Conservation (phyloP, 1,140 invertebrate species). For the Heterodera carotae region DNA sequence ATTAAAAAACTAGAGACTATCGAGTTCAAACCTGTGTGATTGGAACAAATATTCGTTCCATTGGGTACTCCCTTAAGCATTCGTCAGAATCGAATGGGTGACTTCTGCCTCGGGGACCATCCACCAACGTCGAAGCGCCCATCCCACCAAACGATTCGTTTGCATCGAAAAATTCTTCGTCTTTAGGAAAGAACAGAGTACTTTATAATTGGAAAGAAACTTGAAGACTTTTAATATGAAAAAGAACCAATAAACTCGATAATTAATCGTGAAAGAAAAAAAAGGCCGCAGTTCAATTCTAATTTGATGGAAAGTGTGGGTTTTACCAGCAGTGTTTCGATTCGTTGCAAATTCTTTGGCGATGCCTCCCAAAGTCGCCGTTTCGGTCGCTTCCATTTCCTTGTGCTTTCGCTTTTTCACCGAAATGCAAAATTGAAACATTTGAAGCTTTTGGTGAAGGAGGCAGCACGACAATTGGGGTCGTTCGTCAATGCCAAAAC, state of each 20-base stretch:
- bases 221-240: no score
- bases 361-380: background rate
- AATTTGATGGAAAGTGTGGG: no score
- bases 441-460: conserved; percentile 92
- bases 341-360: background rate
- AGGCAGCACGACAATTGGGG: conserved; percentile 80
- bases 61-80: conserved; percentile 55
- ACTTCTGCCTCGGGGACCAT: conserved; percentile 72
- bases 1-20: conserved; percentile 8
- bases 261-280: no score
- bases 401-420: conserved; percentile 70
- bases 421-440: conserved; percentile 92
- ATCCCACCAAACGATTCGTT: conserved; percentile 19
- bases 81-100: conserved; percentile 38
- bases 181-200: conserved; percentile 65
- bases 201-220: no score
- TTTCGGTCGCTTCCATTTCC: conserved; percentile 30
- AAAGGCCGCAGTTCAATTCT: no score
- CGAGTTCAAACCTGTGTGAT: conserved; percentile 73
- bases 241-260: no score
- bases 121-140: conserved; percentile 69
- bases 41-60: conserved; percentile 76
- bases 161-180: conserved; percentile 70
- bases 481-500: conserved; percentile 40
- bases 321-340: conserved; percentile 25